Percentiles rank a stretch among this genome's conserved stretches.
phyloP scores from a whole-genome alignment of 1,140 invertebrate species.

The Amphibalanus amphitrite region DNA sequence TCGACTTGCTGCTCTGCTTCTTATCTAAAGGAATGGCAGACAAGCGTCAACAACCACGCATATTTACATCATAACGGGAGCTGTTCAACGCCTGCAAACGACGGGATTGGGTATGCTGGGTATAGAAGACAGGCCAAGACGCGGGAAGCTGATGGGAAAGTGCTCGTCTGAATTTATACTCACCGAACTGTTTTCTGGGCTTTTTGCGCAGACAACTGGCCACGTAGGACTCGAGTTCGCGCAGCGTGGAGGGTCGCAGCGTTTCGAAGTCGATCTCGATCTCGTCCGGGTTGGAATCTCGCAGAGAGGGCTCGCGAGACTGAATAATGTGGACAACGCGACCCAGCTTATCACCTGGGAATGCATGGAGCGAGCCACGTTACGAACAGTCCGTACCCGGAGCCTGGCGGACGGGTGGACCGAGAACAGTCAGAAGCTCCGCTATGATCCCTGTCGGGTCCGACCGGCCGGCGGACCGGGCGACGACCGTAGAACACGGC shows the following conservation, averaged over 20 bases:
- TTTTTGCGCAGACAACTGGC: conserved; percentile 95
- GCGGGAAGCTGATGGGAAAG: no score
- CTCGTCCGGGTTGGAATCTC: conserved; percentile 98
- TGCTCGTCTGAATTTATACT: conserved; percentile 10
- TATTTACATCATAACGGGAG: no score
- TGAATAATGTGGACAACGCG: conserved; percentile 98
- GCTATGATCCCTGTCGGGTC: background rate
- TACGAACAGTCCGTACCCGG: no score
- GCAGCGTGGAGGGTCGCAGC: conserved; percentile 88
- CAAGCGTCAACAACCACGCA: no score
- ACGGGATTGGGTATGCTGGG: no score
- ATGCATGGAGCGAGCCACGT: no score
- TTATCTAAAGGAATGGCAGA: background rate
- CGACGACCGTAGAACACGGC: background rate
- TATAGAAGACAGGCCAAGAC: no score
- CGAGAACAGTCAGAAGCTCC: background rate
- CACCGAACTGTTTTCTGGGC: conserved; percentile 57
- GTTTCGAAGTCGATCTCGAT: conserved; percentile 99
- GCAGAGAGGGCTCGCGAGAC: conserved; percentile 82
- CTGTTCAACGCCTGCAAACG: no score
- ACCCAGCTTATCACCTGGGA: conserved; percentile 86
- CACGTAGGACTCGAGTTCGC: conserved; percentile 95
- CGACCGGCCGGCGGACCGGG: background rate
- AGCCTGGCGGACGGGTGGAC: background rate
- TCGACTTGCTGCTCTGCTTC: conserved; percentile 58